Base-by-base conservation (phyloP, 2,888 invertebrate species). In the Euzophera pinguis region DNA sequence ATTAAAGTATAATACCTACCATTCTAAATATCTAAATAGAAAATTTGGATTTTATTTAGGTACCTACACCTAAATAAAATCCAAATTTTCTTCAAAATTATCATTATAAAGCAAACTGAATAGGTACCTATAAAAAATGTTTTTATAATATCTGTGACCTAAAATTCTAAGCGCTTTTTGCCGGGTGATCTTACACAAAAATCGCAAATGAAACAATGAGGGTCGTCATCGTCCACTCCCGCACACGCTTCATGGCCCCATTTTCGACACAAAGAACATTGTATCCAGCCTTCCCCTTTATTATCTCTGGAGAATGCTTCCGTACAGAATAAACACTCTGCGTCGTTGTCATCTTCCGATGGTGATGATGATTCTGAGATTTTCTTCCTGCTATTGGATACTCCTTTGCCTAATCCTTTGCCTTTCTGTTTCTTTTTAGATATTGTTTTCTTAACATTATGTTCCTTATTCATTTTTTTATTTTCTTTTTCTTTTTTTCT, bases 281-380 rank as follows among this genome's bases (percentile, higher is more conserved):
- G 41, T 39, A 54, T 54, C 54, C 47, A 54, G 17, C 50, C 51
- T 47, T 54, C 54, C 22, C 51, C 51, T 35, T 51, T 47, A 41
- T 29, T 50, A 51, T 54, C 47, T 16, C 12, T 54, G 14, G 54
- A 54, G 35, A 47, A 54, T 13, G n/a, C n/a, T 54, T 54, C 51
- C 14, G 54, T 51, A 37, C 54, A 50, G 42, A 10, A 54, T 35
- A 54, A 35, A 51, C 54, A 51, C 8, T 54, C 14, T 54, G 51
- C 41, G n/a, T 54, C 54, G 27, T 50, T 53, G 10, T n/a, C n/a
- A n/a, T n/a, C n/a, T n/a, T n/a, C n/a, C n/a, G n/a, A n/a, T n/a
- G n/a, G n/a, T n/a, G n/a, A n/a, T n/a, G n/a, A n/a, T n/a, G n/a
- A n/a, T n/a, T n/a, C n/a, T n/a, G n/a, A n/a, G n/a, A n/a, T n/a